Evolutionary conservation across 2,888 invertebrate genomes (phyloP).

Genomic region (Callinectes sapidus): DNA sequence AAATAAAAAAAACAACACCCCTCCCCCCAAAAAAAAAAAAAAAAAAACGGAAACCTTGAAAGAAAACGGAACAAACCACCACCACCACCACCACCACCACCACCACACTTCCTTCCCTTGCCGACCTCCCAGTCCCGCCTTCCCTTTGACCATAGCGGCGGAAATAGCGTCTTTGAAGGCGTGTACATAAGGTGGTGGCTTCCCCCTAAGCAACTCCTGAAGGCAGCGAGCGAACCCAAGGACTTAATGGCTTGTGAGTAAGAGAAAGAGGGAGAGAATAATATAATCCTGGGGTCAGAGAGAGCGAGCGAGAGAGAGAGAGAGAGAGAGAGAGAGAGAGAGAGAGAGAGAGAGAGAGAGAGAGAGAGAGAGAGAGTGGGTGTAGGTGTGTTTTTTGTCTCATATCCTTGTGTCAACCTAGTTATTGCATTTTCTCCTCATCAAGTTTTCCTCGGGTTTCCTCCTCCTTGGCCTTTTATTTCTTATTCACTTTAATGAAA

Average conservation of each 20-base stretch:
- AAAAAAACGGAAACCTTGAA: not conserved
- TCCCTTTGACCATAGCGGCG: not conserved
- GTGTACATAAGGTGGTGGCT: not conserved
- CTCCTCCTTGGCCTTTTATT: no score
- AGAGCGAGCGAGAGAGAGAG: not conserved
- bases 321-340: not conserved
- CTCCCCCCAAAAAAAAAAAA: no score
- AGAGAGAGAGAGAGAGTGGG: not conserved
- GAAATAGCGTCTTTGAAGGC: not conserved
- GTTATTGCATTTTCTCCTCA: no score
- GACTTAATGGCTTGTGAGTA: not conserved
- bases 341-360: not conserved
- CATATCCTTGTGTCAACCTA: no score
- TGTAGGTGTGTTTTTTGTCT: no score
- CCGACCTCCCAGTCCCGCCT: not conserved
- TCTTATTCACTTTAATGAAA: no score
- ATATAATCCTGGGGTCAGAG: not conserved
- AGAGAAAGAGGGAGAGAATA: not conserved
- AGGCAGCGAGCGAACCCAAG: not conserved
- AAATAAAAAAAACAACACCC: not conserved
- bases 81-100: not conserved
- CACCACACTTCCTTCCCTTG: not conserved
- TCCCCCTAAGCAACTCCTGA: not conserved
- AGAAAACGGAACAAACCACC: not conserved
- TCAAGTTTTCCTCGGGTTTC: no score